Evolutionary conservation across 2,888 invertebrate genomes (phyloP).

Genomic region (Conomelus anceps): DNA sequence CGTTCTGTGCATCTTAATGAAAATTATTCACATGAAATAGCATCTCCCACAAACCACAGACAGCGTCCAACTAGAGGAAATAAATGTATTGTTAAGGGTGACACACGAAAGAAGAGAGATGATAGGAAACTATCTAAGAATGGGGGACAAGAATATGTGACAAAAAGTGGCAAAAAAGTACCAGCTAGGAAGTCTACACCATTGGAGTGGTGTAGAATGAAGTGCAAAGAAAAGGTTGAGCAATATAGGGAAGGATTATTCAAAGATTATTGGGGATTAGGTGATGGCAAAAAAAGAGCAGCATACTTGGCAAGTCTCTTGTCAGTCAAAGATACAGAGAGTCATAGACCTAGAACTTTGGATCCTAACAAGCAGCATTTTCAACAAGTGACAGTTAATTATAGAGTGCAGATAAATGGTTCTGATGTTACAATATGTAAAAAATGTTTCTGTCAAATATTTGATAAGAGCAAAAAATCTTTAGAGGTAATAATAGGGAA

Average conservation of each 20-base stretch:
- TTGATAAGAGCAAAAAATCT: background rate
- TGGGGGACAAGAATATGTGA: background rate
- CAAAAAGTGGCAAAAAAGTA: background rate
- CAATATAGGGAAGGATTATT: background rate
- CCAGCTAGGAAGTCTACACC: background rate
- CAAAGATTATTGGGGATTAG: background rate
- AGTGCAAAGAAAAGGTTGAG: background rate
- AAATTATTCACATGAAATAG: no score
- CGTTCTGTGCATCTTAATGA: background rate
- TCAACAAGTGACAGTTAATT: background rate
- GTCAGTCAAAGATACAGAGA: background rate
- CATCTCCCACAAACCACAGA: no score
- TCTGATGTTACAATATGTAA: background rate
- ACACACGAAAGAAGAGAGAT: background rate
- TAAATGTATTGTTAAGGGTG: background rate
- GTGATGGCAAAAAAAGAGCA: background rate
- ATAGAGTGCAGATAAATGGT: background rate
- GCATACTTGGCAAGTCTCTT: background rate
- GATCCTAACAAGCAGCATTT: background rate
- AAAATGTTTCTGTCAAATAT: background rate
- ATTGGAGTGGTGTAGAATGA: background rate
- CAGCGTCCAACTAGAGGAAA: background rate
- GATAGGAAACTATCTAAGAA: background rate
- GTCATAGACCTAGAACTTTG: background rate
- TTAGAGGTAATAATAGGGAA: background rate